phyloP scores from a whole-genome alignment of 2,888 invertebrate genomes.

The Ecliptopera silaceata region DNA sequence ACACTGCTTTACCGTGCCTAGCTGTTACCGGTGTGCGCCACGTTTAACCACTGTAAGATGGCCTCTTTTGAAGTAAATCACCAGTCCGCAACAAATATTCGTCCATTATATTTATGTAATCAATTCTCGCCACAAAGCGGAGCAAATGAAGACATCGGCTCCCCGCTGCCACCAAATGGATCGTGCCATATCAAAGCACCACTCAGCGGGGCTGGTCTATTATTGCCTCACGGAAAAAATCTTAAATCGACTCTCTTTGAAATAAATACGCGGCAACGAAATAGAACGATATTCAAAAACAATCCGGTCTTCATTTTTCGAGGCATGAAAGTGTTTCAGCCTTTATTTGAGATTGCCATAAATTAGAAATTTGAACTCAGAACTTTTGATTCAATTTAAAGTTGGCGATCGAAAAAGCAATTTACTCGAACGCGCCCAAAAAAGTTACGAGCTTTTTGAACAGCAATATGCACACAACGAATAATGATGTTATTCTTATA shows the following conservation, averaged over 20 bases:
- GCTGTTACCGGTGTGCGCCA: too few relatives aligned
- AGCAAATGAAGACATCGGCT: slow-evolving; percentile 70
- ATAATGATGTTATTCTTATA: slow-evolving; percentile 74
- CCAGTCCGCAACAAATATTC: slow-evolving; percentile 9
- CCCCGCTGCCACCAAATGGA: slow-evolving; percentile 61
- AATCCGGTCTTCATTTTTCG: slow-evolving; percentile 5
- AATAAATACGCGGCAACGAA: slow-evolving; percentile 39
- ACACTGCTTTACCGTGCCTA: too few relatives aligned
- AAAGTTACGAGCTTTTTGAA: slow-evolving; percentile 37
- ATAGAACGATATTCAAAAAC: slow-evolving; percentile 22
- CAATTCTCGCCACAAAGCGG: slow-evolving; percentile 42
- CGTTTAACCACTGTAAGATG: too few relatives aligned
- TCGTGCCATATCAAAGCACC: slow-evolving; percentile 56
- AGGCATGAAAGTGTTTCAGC: slow-evolving; percentile 8
- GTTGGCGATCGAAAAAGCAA: slow-evolving; percentile 38
- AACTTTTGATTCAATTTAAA: slow-evolving; percentile 39
- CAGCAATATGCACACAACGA: slow-evolving; percentile 46
- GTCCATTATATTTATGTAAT: slow-evolving; percentile 34
- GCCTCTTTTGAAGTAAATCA: slow-evolving; percentile 2
- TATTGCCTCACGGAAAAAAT: slow-evolving; percentile 53
- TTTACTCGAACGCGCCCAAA: slow-evolving; percentile 33
- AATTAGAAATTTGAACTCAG: slow-evolving; percentile 35
- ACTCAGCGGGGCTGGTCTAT: slow-evolving; percentile 61
- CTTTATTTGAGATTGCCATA: slow-evolving; percentile 28
- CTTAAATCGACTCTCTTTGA: slow-evolving; percentile 56